Evolutionary conservation across 1,140 invertebrate genomes (phyloP), one percentile per base, ranked within the genome.

Genomic region (Metopolophium dirhodum): DNA sequence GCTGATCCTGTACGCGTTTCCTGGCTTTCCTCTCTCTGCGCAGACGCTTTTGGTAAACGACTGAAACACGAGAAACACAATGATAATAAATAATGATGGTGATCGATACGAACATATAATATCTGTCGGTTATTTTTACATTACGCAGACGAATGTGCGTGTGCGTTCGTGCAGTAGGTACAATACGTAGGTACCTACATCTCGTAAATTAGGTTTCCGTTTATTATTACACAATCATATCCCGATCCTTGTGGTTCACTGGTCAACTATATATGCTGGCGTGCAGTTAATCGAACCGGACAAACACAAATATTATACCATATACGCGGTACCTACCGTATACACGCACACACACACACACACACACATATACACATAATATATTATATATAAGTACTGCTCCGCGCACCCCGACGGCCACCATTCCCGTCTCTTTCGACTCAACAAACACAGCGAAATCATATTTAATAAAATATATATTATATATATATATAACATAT

Each of bases 21-120:
- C 98, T 96, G 49, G 97, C 96, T 95, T 98, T 97, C 94, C 97
- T 96, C 95, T 98, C 98, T 94, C 98, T 98, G 95, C 98, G 97
- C 95, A 98, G 96, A 68, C 98, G 96, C 95, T 98, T 98, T 95
- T 98, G 97, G 95, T 98, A 97, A 94, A 97, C 96, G 93, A 97
- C 98, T 98, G 96, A 18, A 96, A 97, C 95, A 94, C 95, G 95
- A 93, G 87, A 86, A 91, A 94, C 45, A 54, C 61, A 51, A 26
- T 45, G 9, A 54, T 90, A 90, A 23, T 57, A 90, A 35, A 90
- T 54, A 26, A 61, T 22, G 35, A 90, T 45, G 30, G 7, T 41
- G 35, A 87, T 47, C 23, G 1, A 88, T 85, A 85, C 9, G 41
- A 23, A 83, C 45, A 47, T 30, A 45, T 45, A 49, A 77, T 57